These are phyloP conservation scores for Phalacrocorax brasilianus DNA, from an alignment of 2,113 vertebrate species.

Conservation along the genomic window DNA sequence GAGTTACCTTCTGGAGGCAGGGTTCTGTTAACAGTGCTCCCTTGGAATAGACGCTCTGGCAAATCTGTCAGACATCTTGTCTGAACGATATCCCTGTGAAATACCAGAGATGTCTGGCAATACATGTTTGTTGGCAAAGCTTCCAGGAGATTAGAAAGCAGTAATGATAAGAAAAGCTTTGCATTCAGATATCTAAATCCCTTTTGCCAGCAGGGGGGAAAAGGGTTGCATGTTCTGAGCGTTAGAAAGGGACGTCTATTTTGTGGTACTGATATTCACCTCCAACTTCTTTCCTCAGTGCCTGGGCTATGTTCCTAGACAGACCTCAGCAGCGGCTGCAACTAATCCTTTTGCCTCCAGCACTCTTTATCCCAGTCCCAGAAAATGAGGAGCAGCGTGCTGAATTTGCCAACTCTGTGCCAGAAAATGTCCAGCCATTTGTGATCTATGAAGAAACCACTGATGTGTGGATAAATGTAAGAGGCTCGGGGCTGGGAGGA, in stretches of 20 bases:
- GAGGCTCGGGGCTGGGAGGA: neutral
- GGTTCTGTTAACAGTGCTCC: neutral
- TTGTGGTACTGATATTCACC: neutral
- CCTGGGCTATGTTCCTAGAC: conserved; percentile 94
- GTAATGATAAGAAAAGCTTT: conserved; percentile 29
- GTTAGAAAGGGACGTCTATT: neutral
- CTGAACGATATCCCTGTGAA: neutral
- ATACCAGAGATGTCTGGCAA: conserved; percentile 24
- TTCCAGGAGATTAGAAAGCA: conserved; percentile 12
- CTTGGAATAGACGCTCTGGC: neutral
- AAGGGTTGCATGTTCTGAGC: neutral
- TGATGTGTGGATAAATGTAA: conserved; percentile 95
- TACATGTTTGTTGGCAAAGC: conserved; percentile 10
- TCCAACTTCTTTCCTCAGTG: conserved; percentile 71
- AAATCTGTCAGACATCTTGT: neutral
- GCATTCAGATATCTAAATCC: conserved; percentile 33
- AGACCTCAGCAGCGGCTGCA: conserved; percentile 92
- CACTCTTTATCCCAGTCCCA: conserved; percentile 86
- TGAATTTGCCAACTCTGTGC: conserved; percentile 82
- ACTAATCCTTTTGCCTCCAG: conserved; percentile 87
- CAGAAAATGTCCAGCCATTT: conserved; percentile 83
- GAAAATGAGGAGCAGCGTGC: conserved; percentile 81
- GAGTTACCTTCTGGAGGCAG: neutral
- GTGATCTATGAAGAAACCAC: conserved; percentile 94
- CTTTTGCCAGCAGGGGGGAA: neutral